A percentile compares a stretch with the other conserved stretches of the same genome.
Conservation (phyloP, 2,113 vertebrate genomes). For the Rhinoderma darwinii region DNA sequence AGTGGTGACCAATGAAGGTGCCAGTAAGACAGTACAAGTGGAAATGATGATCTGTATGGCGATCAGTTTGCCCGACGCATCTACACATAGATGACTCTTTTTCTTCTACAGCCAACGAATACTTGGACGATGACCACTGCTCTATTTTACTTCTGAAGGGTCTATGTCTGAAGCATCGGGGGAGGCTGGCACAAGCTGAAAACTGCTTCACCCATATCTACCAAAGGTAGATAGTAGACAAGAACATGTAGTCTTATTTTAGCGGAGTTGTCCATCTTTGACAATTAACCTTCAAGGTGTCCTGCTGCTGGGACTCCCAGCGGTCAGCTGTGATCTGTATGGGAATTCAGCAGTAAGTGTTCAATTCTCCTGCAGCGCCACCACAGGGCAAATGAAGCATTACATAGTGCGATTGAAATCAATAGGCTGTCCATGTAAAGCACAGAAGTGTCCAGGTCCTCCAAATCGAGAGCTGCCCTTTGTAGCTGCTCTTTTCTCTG, state of each 20-base stretch:
- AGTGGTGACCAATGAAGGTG: not conserved
- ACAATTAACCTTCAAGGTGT: too few species aligned
- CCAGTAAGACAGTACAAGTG: not conserved
- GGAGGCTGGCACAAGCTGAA: conserved; percentile 70
- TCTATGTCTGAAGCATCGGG: conserved; percentile 78
- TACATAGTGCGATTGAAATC: too few species aligned
- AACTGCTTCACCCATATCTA: conserved; percentile 72
- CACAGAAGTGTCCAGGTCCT: too few species aligned
- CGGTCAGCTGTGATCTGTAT: too few species aligned
- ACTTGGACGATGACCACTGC: conserved; percentile 72
- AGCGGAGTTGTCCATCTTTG: not conserved
- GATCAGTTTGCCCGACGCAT: not conserved
- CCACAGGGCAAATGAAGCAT: too few species aligned
- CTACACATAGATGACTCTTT: not conserved
- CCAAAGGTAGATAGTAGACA: conserved; percentile 65
- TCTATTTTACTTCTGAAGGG: conserved; percentile 77
- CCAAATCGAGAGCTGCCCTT: too few species aligned
- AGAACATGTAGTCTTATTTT: not conserved
- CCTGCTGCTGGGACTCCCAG: too few species aligned
- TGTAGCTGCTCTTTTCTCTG: too few species aligned
- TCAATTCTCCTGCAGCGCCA: too few species aligned
- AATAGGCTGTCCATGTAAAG: too few species aligned
- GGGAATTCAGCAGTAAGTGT: too few species aligned
- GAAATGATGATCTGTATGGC: not conserved
- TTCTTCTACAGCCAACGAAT: conserved; percentile 70